Evolutionary conservation across 23 tunicate species (phyloP), one percentile per base, ranked within the genome.

Genomic region (Ciona savignyi): DNA sequence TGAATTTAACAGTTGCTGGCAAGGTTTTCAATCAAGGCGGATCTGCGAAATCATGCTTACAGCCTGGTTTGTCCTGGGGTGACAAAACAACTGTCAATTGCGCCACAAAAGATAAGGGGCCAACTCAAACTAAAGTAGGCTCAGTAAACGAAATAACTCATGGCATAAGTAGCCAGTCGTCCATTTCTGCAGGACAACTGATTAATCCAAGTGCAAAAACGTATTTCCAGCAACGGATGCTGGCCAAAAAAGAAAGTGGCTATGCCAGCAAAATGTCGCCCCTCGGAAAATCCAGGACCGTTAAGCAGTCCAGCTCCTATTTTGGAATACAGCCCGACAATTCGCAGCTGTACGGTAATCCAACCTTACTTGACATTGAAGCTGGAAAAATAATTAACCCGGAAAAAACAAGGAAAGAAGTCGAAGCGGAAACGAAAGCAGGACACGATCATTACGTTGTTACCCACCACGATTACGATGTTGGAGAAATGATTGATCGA

Each of bases 331-430:
- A 60, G 31, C 80, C 87, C 20, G 80, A 75, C 28, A 74, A 74
- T 63, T 56, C 75, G 27, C 70, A 51, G 70, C 34, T 68, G 30
- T 82, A 51, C 30, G 87, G 87, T 4, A 15, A 31, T 0, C 70
- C 80, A 20, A 82, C 87, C 3, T 33, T 23, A 2, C 20, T 51
- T 21, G 87, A 78, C 34, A 70, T 34, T 22, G 63, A 73, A 27
- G 91, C 86, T 49, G 91, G 91, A 35, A 65, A 63, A 33, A 66
- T 81, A 34, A 70, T 91, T 23, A 91, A 91, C 72, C 91, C 97
- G 6, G 61, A 48, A 3, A 91, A 91, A 51, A 67, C 93, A 34
- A 30, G 35, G 25, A 51, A 71, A 63, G 75, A 80, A 35, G 80
- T 91, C 2, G 51, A 67, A 4, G 90, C 74, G 31, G 97, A 91